These are phyloP conservation scores for Diachrysia chrysitis DNA, from an alignment of 2,888 invertebrate species.

Conservation along the genomic window DNA sequence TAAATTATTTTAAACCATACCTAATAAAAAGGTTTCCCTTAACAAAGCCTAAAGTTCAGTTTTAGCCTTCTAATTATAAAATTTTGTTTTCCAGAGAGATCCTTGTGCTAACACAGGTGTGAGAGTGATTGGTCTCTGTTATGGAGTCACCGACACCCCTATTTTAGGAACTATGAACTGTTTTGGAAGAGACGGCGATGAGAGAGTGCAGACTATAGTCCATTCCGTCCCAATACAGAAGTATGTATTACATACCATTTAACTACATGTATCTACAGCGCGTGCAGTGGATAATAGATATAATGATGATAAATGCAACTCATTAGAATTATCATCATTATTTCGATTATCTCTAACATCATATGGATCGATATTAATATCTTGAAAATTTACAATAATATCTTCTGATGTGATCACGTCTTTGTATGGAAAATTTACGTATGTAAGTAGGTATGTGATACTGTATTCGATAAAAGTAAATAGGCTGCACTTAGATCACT, in stretches of 20 bases:
- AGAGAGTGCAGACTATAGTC: constrained; percentile 7
- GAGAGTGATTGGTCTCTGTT: constrained; percentile 35
- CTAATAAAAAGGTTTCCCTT: no score
- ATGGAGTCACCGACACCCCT: constrained; percentile 36
- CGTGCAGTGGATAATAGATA: no score
- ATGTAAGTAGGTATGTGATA: background rate
- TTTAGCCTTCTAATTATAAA: no score
- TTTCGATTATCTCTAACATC: no score
- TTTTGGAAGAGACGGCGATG: constrained; percentile 11
- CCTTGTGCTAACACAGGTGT: constrained; percentile 35
- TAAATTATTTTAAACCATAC: no score
- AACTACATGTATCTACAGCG: background rate
- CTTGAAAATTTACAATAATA: background rate
- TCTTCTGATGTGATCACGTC: background rate
- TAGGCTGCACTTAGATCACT: constrained; percentile 27
- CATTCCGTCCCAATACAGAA: background rate
- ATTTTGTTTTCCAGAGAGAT: constrained; percentile 18
- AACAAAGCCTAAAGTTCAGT: no score
- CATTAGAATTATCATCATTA: no score
- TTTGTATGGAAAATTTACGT: background rate
- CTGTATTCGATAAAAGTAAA: background rate
- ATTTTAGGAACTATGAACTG: constrained; percentile 19
- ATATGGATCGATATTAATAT: background rate
- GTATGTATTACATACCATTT: background rate
- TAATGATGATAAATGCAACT: no score